phyloP scores from a whole-genome alignment of 2,888 invertebrate genomes.

The Troides oblongomaculatus region DNA sequence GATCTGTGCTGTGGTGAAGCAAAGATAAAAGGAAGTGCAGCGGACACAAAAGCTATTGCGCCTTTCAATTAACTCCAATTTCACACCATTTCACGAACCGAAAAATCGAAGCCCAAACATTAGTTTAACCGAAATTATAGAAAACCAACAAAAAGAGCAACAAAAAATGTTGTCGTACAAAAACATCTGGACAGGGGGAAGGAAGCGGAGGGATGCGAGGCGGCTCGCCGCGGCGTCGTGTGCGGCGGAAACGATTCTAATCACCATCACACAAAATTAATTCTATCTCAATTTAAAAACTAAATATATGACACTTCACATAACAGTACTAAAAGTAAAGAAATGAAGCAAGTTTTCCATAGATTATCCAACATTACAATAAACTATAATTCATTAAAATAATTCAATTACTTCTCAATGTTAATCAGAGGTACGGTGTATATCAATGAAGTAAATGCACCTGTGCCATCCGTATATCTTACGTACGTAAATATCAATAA shows the following conservation, averaged over 20 bases:
- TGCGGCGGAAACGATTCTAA: constrained; percentile 40
- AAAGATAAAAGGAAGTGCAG: constrained; percentile 58
- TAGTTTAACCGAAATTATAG: constrained; percentile 77
- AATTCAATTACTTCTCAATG: no score
- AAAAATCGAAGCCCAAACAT: constrained; percentile 80
- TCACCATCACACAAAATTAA: no score
- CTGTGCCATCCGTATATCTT: background rate
- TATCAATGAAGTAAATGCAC: background rate
- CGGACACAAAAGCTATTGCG: constrained; percentile 74
- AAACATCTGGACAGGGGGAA: constrained; percentile 49
- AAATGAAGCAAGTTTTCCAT: no score
- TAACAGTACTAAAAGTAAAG: no score
- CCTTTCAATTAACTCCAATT: constrained; percentile 76
- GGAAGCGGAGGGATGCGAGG: background rate
- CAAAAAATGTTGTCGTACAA: constrained; percentile 55
- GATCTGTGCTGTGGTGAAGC: background rate
- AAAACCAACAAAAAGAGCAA: constrained; percentile 70
- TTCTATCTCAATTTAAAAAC: no score
- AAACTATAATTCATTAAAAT: no score
- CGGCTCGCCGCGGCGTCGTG: constrained; percentile 37
- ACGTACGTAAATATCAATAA: constrained; percentile 23
- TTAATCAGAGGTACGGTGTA: background rate
- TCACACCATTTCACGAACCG: constrained; percentile 80
- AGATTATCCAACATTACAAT: no score
- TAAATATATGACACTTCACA: no score